A percentile compares a stretch with the other conserved stretches of the same genome.
These are phyloP conservation scores for Thamnaconus septentrionalis DNA, from an alignment of 2,113 vertebrate species.

Conservation along the genomic window DNA sequence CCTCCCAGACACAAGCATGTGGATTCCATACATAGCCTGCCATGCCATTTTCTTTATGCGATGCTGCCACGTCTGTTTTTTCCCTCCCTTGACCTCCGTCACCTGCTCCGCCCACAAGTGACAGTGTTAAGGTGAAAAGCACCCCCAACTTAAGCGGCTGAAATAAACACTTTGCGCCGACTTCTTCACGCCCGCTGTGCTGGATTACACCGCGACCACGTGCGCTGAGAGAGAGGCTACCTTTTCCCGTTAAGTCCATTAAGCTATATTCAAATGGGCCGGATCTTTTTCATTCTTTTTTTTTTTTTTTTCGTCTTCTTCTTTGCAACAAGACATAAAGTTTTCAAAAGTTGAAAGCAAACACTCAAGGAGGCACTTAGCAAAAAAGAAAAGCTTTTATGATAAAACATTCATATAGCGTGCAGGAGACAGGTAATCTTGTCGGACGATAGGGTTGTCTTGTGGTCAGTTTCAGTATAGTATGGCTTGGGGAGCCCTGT, in stretches of 20 bases:
- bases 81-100: slow-evolving; percentile 22
- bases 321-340: slow-evolving; percentile 67
- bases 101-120: slow-evolving; percentile 44
- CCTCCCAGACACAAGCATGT: slow-evolving; percentile 59
- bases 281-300: slow-evolving; percentile 38
- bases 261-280: slow-evolving; percentile 61
- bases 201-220: slow-evolving; percentile 30
- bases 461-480: slow-evolving; percentile 71
- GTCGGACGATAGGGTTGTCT: slow-evolving; percentile 72
- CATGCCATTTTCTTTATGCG: slow-evolving; percentile 53
- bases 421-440: slow-evolving; percentile 73
- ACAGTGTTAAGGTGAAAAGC: slow-evolving; percentile 26
- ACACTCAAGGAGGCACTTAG: slow-evolving; percentile 79
- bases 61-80: slow-evolving; percentile 62
- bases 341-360: slow-evolving; percentile 83
- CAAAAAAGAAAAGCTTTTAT: slow-evolving; percentile 80
- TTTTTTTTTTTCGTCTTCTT: slow-evolving; percentile 45
- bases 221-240: slow-evolving; percentile 46
- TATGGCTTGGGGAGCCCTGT: slow-evolving; percentile 61
- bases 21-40: slow-evolving; percentile 55
- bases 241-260: slow-evolving; percentile 72
- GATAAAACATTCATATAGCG: slow-evolving; percentile 83
- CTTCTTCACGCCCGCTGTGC: slow-evolving; percentile 55
- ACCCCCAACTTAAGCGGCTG: background rate
- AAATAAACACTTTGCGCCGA: slow-evolving; percentile 31